Conservation (phyloP, 2,797 vertebrate genomes). For the Coracias cyanogaster region DNA sequence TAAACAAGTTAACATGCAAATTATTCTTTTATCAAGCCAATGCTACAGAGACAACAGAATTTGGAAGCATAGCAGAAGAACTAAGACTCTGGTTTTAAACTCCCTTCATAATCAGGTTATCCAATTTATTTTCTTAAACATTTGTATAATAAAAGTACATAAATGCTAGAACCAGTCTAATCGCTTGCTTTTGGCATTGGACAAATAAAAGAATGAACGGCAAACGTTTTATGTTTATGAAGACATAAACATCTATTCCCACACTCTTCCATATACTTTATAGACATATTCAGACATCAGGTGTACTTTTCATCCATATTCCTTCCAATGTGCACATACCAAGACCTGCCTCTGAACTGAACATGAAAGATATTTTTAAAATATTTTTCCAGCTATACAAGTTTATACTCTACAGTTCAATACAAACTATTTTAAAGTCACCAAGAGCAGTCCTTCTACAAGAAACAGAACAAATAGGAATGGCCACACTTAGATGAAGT, state of each 20-base stretch:
- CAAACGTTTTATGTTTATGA: neutral
- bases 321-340: neutral
- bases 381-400: neutral
- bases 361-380: neutral
- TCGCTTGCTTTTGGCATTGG: neutral
- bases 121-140: neutral
- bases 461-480: neutral
- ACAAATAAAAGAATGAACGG: neutral
- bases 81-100: neutral
- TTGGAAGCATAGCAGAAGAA: neutral
- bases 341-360: neutral
- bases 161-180: neutral
- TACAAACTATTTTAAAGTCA: neutral
- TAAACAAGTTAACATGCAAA: constrained; percentile 19
- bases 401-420: neutral
- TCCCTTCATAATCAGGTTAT: neutral
- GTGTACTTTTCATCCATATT: neutral
- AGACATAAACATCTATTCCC: neutral
- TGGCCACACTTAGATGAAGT: neutral
- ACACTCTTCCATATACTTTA: neutral
- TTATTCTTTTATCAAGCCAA: neutral
- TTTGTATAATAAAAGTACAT: neutral
- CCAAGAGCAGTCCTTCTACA: neutral
- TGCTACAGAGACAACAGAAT: neutral
- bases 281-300: neutral